phyloP scores from a whole-genome alignment of 2,113 vertebrate species.

The Phoxinus phoxinus region DNA sequence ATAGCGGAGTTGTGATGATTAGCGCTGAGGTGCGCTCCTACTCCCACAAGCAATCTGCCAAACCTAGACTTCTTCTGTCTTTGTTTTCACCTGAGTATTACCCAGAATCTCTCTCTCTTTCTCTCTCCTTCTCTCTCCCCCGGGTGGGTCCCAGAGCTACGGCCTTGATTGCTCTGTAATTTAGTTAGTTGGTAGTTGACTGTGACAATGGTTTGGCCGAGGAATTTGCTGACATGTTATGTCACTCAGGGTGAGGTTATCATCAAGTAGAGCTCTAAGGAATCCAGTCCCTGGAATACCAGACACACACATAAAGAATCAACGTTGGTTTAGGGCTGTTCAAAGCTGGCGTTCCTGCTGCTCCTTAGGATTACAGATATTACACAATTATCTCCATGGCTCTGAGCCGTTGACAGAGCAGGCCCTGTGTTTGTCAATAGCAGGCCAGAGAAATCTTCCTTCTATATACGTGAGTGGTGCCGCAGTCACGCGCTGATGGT shows the following conservation, averaged over 20 bases:
- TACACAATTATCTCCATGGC: slow-evolving; percentile 67
- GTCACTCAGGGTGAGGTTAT: slow-evolving; percentile 51
- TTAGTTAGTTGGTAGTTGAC: slow-evolving; percentile 37
- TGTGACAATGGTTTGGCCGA: slow-evolving; percentile 37
- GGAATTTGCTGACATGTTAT: slow-evolving; percentile 46
- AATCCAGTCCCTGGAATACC: slow-evolving; percentile 52
- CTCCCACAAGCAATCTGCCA: slow-evolving; percentile 62
- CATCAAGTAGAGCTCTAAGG: slow-evolving; percentile 56
- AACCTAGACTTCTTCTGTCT: slow-evolving; percentile 49
- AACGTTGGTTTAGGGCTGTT: slow-evolving; percentile 53
- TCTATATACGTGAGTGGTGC: slow-evolving; percentile 9
- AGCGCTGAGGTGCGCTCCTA: slow-evolving; percentile 65
- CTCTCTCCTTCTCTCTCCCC: slow-evolving; percentile 1
- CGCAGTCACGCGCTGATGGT: slow-evolving; percentile 8
- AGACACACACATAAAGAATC: slow-evolving; percentile 42
- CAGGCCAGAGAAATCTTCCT: neutral
- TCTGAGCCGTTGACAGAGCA: slow-evolving; percentile 60
- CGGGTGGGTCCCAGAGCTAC: slow-evolving; percentile 12
- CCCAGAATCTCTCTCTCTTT: neutral
- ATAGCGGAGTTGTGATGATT: slow-evolving; percentile 77
- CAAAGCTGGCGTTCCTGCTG: slow-evolving; percentile 52
- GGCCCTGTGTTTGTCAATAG: slow-evolving; percentile 61
- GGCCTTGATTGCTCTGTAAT: slow-evolving; percentile 35
- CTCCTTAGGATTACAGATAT: slow-evolving; percentile 62
- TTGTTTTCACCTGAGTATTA: slow-evolving; percentile 29